phyloP scores from a whole-genome alignment of 2,113 vertebrate species.

The Eolophus roseicapilla region DNA sequence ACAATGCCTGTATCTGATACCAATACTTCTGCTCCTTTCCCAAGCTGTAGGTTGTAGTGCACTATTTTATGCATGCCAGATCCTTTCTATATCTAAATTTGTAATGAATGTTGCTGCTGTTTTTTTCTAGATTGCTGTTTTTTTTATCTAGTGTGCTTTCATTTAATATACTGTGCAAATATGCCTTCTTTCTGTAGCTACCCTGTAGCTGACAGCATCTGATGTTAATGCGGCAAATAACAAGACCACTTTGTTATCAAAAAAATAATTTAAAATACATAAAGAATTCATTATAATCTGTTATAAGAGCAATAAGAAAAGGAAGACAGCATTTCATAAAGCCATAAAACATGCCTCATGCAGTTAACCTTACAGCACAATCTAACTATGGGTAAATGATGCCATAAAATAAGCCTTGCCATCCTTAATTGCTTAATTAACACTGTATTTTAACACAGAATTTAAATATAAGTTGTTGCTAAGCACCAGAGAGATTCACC shows the following conservation, averaged over 20 bases:
- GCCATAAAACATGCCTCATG: background rate
- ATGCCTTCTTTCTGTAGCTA: background rate
- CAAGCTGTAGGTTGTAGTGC: background rate
- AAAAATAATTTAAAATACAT: background rate
- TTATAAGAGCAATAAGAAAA: background rate
- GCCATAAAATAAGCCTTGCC: slow-evolving; percentile 39
- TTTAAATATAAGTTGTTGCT: slow-evolving; percentile 10
- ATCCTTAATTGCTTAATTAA: slow-evolving; percentile 55
- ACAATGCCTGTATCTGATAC: background rate
- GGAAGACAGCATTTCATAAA: background rate
- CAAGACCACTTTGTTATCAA: background rate
- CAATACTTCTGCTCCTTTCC: background rate
- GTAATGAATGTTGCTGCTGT: background rate
- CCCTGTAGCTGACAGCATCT: background rate
- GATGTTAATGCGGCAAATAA: background rate
- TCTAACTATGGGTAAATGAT: slow-evolving; percentile 16
- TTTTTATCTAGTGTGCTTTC: background rate
- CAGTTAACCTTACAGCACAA: slow-evolving; percentile 23
- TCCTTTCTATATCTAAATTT: background rate
- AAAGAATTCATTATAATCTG: background rate
- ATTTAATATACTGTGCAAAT: background rate
- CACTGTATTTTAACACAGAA: slow-evolving; percentile 10
- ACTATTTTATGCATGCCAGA: background rate
- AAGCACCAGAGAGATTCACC: background rate
- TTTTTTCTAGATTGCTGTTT: background rate